These are phyloP conservation scores for Girardia tigrina DNA, from an alignment of 2,888 invertebrate genomes.

Conservation along the genomic window DNA sequence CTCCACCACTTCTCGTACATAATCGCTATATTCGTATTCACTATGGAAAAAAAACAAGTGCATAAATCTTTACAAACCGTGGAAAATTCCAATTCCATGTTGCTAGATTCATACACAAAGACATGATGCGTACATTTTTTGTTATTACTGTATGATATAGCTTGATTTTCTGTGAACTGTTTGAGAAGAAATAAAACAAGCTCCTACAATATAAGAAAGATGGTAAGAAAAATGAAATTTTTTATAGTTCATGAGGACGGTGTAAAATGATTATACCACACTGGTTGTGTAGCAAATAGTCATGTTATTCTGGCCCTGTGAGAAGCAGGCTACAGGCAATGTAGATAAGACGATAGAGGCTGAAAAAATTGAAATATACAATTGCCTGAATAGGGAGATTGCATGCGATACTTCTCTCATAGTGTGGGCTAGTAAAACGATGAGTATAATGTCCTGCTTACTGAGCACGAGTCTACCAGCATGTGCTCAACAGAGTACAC, in stretches of 20 bases:
- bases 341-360: conserved; percentile 18
- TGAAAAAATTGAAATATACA: conserved; percentile 21
- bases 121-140: conserved; percentile 21
- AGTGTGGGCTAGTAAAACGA: conserved; percentile 23
- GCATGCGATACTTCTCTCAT: conserved; percentile 2
- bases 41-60: background rate
- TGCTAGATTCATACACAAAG: conserved; percentile 13
- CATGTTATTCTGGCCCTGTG: conserved; percentile 23
- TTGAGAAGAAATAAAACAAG: conserved; percentile 20
- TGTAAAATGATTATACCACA: conserved; percentile 23
- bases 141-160: conserved; percentile 15
- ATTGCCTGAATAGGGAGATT: conserved; percentile 15
- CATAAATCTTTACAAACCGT: conserved; percentile 23
- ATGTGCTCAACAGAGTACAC: conserved; percentile 23
- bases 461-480: conserved; percentile 18
- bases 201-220: background rate
- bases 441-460: conserved; percentile 23
- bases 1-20: conserved; percentile 19
- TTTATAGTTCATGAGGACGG: conserved; percentile 23
- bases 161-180: conserved; percentile 14
- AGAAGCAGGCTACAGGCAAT: conserved; percentile 23
- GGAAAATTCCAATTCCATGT: conserved; percentile 23
- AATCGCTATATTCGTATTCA: conserved; percentile 17
- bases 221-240: background rate
- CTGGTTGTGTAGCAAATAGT: conserved; percentile 23